Evolutionary conservation across 1,140 invertebrate genomes (phyloP).

Genomic region (Pinna nobilis): DNA sequence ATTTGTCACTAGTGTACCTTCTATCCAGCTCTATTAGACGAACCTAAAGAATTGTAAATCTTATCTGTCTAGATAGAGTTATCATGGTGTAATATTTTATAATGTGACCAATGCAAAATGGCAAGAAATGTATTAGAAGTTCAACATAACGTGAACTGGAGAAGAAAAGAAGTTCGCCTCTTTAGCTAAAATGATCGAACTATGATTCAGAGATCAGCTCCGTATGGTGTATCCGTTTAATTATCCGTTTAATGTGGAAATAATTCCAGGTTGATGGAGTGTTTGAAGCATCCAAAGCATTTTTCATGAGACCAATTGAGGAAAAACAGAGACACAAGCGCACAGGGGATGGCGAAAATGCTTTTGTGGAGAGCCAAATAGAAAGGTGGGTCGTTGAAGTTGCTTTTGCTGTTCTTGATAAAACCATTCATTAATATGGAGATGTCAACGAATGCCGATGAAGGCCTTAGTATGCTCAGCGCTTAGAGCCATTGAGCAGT

Average conservation of each 20-base stretch:
- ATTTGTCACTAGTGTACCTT: too few species aligned
- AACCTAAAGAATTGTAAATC: too few species aligned
- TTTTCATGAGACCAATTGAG: neutral
- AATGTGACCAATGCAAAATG: neutral
- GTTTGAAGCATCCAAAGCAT: neutral
- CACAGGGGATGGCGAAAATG: neutral
- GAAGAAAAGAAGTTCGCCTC: neutral
- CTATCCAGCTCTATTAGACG: too few species aligned
- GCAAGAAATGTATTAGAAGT: neutral
- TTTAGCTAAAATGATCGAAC: too few species aligned
- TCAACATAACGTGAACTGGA: neutral
- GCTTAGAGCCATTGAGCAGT: too few species aligned
- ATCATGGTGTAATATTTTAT: neutral
- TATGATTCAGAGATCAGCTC: too few species aligned
- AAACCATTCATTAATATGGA: too few species aligned
- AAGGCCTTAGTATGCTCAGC: too few species aligned
- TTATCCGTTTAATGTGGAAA: neutral
- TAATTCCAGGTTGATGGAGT: neutral
- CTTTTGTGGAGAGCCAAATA: neutral
- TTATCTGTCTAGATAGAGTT: too few species aligned
- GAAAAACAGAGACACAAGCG: neutral
- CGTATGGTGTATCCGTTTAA: too few species aligned
- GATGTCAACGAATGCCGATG: too few species aligned
- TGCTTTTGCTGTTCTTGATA: too few species aligned
- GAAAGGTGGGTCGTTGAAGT: neutral